phyloP scores from a whole-genome alignment of 2,113 vertebrate genomes.

The Oreochromis niloticus region DNA sequence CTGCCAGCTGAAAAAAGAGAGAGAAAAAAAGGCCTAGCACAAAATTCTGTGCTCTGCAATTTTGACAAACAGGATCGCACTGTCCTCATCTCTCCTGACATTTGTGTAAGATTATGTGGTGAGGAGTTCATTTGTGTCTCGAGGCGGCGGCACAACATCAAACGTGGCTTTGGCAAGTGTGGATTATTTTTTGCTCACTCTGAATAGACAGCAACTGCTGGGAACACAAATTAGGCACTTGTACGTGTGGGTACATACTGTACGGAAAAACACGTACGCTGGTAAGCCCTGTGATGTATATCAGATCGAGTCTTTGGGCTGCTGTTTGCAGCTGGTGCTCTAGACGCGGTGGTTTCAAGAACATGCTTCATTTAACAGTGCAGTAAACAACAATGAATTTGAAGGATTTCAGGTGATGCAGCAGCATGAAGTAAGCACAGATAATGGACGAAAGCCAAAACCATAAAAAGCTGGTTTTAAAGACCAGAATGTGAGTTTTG shows the following conservation, averaged over 20 bases:
- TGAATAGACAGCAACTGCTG: conserved; percentile 42
- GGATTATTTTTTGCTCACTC: neutral
- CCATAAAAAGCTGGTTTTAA: neutral
- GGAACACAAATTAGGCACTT: neutral
- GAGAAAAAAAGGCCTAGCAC: neutral
- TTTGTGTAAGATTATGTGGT: conserved; percentile 1
- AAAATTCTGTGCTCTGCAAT: neutral
- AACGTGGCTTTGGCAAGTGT: conserved; percentile 2
- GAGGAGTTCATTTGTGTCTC: conserved; percentile 20
- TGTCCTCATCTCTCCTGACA: conserved; percentile 3
- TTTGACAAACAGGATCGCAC: neutral
- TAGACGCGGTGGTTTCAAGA: neutral
- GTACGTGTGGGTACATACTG: conserved; percentile 7
- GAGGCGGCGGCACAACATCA: conserved; percentile 16
- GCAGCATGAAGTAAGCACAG: neutral
- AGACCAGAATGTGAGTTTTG: neutral
- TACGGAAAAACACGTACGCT: neutral
- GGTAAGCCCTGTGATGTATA: neutral
- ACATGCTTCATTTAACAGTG: neutral
- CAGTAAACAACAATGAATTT: neutral
- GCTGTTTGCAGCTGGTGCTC: neutral
- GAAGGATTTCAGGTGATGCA: neutral
- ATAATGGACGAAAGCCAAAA: neutral
- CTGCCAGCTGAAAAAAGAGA: neutral
- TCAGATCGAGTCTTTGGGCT: neutral